phyloP scores from a whole-genome alignment of 2,797 vertebrate genomes.

The Rhynchonycteris naso region DNA sequence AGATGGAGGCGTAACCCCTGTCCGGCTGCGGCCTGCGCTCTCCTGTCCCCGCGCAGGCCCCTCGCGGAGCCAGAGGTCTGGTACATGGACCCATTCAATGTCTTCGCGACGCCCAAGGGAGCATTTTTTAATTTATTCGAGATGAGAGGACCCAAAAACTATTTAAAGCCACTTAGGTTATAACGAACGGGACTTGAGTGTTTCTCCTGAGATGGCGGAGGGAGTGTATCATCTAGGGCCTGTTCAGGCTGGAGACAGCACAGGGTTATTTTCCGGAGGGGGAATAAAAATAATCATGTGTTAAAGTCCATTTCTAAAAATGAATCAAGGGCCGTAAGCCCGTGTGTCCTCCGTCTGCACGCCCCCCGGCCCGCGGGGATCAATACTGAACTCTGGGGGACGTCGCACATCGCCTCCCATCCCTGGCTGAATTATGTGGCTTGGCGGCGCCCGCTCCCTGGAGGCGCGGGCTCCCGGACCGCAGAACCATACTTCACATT shows the following conservation, averaged over 20 bases:
- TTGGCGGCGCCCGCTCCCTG: not conserved
- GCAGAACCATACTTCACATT: not conserved
- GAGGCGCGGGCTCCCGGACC: slow-evolving; percentile 9
- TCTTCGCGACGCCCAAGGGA: slow-evolving; percentile 52
- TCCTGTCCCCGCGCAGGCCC: not conserved
- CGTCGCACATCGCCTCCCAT: not conserved
- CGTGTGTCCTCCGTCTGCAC: fast-evolving
- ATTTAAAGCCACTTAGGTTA: slow-evolving; percentile 59
- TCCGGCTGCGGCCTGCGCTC: slow-evolving; percentile 33
- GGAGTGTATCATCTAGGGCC: slow-evolving; percentile 14
- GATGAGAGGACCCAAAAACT: slow-evolving; percentile 63
- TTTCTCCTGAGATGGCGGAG: not conserved
- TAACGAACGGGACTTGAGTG: slow-evolving; percentile 39
- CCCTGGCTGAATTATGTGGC: not conserved
- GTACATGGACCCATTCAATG: slow-evolving; percentile 53
- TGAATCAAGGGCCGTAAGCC: not conserved
- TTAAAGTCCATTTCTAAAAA: slow-evolving; percentile 54
- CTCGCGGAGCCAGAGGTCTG: not conserved
- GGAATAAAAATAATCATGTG: not conserved
- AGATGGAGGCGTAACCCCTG: not conserved
- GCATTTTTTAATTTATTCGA: slow-evolving; percentile 71
- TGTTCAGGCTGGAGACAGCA: not conserved
- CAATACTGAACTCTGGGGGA: not conserved
- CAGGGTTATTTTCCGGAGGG: not conserved
- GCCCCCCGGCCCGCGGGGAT: not conserved